Evolutionary conservation across 2,797 vertebrate species (phyloP).

Genomic region (Gila robusta): DNA sequence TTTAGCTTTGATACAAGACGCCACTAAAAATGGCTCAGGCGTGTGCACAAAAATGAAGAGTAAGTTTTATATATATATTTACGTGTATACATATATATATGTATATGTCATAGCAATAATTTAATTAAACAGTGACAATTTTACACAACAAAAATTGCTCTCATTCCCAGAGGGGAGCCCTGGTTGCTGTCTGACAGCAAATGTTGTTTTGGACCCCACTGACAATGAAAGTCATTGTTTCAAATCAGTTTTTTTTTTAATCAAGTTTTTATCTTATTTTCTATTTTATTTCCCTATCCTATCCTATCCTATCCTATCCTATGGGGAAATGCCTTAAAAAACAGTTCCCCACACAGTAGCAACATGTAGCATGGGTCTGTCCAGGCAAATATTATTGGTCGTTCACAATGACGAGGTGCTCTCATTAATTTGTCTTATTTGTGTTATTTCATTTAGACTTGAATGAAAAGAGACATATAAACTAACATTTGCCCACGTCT

Average conservation of each 20-base stretch:
- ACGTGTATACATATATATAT: too few species aligned
- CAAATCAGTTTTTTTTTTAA: too few species aligned
- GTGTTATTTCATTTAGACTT: constrained; percentile 36
- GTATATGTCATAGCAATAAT: not conserved
- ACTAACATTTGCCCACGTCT: constrained; percentile 57
- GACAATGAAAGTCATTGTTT: not conserved
- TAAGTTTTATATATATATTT: not conserved
- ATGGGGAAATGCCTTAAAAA: not conserved
- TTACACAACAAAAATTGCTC: not conserved
- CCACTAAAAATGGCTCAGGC: not conserved
- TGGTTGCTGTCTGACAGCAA: too few species aligned
- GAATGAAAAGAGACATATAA: constrained; percentile 67
- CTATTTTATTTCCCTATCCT: not conserved
- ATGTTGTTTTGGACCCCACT: too few species aligned
- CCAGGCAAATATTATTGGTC: constrained; percentile 26
- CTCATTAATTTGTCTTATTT: constrained; percentile 44
- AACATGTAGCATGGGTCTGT: not conserved
- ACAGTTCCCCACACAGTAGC: constrained; percentile 6
- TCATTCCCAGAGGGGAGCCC: too few species aligned
- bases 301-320: not conserved
- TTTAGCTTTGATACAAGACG: constrained; percentile 13
- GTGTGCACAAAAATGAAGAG: not conserved
- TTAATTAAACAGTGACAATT: not conserved
- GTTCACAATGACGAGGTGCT: constrained; percentile 11
- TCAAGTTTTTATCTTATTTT: not conserved